These are phyloP conservation scores for Egretta garzetta DNA, from an alignment of 2,113 vertebrate species.

Conservation along the genomic window DNA sequence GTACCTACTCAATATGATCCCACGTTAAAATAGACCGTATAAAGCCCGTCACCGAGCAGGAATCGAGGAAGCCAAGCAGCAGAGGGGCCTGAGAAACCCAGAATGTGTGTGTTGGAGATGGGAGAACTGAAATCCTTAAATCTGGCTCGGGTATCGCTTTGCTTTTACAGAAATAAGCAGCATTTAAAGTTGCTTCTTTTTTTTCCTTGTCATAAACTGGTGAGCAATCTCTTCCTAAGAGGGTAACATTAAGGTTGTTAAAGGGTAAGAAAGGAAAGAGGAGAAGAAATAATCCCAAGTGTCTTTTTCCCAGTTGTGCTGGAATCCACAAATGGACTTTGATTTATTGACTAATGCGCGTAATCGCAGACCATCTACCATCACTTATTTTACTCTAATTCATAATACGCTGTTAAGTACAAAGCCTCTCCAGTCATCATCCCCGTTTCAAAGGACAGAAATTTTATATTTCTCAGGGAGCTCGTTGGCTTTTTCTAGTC, in stretches of 20 bases:
- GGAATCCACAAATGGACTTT: neutral
- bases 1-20: neutral
- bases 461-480: neutral
- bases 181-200: neutral
- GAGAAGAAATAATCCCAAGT: neutral
- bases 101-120: accelerated
- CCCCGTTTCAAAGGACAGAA: neutral
- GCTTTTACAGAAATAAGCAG: neutral
- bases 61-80: no score
- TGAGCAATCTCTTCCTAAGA: neutral
- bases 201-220: neutral
- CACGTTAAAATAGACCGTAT: accelerated
- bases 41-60: accelerated
- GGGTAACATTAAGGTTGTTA: neutral
- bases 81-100: neutral
- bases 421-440: neutral
- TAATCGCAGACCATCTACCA: neutral
- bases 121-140: neutral
- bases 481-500: neutral
- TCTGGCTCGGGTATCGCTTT: no score
- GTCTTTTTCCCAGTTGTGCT: neutral
- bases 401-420: neutral
- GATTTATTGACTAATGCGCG: neutral
- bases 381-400: neutral
- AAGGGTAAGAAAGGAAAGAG: neutral